A percentile compares a stretch with the other conserved stretches of the same genome.
phyloP scores from a whole-genome alignment of 2,113 vertebrate genomes.

The Rattus rattus region DNA sequence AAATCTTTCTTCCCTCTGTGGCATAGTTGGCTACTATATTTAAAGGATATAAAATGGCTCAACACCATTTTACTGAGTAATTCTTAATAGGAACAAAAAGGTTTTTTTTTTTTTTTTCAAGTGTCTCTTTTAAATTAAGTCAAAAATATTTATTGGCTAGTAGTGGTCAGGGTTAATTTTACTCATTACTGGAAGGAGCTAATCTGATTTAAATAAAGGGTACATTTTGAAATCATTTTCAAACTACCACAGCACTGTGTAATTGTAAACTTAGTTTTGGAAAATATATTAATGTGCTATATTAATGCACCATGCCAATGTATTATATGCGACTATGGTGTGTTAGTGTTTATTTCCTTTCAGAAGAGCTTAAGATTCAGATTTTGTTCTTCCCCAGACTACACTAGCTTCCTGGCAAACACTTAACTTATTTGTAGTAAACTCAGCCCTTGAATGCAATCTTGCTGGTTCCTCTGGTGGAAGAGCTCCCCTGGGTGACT shows the following conservation, averaged over 20 bases:
- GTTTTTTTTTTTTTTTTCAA: conserved; percentile 23
- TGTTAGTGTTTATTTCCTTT: conserved; percentile 19
- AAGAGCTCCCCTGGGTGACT: not conserved
- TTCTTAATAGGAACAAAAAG: conserved; percentile 31
- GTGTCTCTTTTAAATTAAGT: conserved; percentile 43
- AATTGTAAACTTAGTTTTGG: conserved; percentile 21
- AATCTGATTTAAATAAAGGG: not conserved
- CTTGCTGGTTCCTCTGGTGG: not conserved
- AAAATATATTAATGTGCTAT: conserved; percentile 23
- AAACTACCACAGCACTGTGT: not conserved
- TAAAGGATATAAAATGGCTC: conserved; percentile 37
- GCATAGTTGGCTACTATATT: conserved; percentile 15
- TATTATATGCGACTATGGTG: not conserved
- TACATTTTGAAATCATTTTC: conserved; percentile 24
- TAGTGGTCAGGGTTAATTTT: not conserved
- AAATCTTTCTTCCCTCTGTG: not conserved
- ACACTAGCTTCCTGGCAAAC: not conserved
- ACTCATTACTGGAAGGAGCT: conserved; percentile 2
- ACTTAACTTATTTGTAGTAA: not conserved
- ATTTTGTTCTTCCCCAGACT: not conserved
- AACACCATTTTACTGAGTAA: not conserved
- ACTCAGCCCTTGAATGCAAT: not conserved
- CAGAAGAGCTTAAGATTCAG: conserved; percentile 12
- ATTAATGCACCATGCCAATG: not conserved
- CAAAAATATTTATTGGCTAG: not conserved